Percentiles rank a stretch among this genome's conserved stretches.
phyloP scores from a whole-genome alignment of 2,797 vertebrate genomes.

The Ceyx erithaca region DNA sequence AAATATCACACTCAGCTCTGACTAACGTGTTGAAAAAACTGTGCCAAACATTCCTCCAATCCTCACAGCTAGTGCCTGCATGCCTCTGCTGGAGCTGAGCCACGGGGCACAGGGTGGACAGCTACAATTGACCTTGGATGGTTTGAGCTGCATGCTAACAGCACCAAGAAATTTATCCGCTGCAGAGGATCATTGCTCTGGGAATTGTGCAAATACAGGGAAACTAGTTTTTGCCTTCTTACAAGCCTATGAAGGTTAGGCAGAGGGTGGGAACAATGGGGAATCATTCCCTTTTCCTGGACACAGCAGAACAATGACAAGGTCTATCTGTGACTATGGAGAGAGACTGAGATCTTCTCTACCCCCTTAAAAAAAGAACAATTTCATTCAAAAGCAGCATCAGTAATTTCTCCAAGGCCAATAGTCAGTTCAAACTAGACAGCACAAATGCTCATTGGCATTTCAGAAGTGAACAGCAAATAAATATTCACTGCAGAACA shows the following conservation, averaged over 20 bases:
- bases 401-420: conserved; percentile 39
- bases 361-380: not conserved
- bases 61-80: not conserved
- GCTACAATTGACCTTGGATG: not conserved
- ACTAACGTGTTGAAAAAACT: not conserved
- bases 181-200: not conserved
- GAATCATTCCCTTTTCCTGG: not conserved
- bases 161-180: not conserved
- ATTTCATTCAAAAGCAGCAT: conserved; percentile 1
- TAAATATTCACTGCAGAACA: conserved; percentile 21
- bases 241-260: not conserved
- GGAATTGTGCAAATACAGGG: not conserved
- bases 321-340: not conserved
- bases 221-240: not conserved
- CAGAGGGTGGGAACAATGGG: not conserved
- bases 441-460: conserved; percentile 62
- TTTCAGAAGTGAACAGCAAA: conserved; percentile 57
- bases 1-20: not conserved
- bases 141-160: not conserved
- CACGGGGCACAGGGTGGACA: not conserved
- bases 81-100: not conserved
- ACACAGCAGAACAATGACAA: not conserved
- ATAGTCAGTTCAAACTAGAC: conserved; percentile 25
- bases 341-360: not conserved
- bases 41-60: not conserved